Conservation (phyloP, 2,888 invertebrate genomes). For the Ephialtes manifestator region DNA sequence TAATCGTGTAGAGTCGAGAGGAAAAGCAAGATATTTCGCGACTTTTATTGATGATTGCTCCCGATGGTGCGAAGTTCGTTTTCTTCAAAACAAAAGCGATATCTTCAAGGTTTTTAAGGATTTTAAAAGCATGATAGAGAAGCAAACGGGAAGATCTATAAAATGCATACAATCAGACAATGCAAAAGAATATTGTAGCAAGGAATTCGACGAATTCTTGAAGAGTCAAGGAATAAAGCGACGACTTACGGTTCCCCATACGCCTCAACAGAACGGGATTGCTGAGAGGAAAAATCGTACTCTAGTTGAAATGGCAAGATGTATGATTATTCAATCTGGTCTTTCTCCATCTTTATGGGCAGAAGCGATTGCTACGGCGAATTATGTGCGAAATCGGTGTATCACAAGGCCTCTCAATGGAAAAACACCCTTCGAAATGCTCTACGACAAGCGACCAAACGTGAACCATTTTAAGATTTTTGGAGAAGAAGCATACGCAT, state of each 20-base stretch:
- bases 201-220: slow-evolving; percentile 40
- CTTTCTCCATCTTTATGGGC: slow-evolving; percentile 38
- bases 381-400: slow-evolving; percentile 42
- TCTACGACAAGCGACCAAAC: slow-evolving; percentile 5
- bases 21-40: slow-evolving; percentile 42
- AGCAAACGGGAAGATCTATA: slow-evolving; percentile 55
- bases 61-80: slow-evolving; percentile 67
- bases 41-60: slow-evolving; percentile 69
- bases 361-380: slow-evolving; percentile 44
- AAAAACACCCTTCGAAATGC: slow-evolving; percentile 21
- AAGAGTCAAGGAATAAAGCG: slow-evolving; percentile 26
- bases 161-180: slow-evolving; percentile 47
- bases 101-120: slow-evolving; percentile 27
- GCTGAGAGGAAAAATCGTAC: too few relatives aligned
- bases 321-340: slow-evolving; percentile 34
- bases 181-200: slow-evolving; percentile 35
- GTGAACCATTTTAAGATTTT: slow-evolving; percentile 25
- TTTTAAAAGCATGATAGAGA: slow-evolving; percentile 65
- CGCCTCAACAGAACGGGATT: slow-evolving; percentile 49
- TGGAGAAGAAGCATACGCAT: slow-evolving; percentile 24
- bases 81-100: slow-evolving; percentile 42
- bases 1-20: slow-evolving; percentile 24
- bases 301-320: slow-evolving; percentile 42
- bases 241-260: slow-evolving; percentile 17
- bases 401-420: slow-evolving; percentile 5